Evolutionary conservation across 2,888 invertebrate species (phyloP).

Genomic region (Patella depressa): DNA sequence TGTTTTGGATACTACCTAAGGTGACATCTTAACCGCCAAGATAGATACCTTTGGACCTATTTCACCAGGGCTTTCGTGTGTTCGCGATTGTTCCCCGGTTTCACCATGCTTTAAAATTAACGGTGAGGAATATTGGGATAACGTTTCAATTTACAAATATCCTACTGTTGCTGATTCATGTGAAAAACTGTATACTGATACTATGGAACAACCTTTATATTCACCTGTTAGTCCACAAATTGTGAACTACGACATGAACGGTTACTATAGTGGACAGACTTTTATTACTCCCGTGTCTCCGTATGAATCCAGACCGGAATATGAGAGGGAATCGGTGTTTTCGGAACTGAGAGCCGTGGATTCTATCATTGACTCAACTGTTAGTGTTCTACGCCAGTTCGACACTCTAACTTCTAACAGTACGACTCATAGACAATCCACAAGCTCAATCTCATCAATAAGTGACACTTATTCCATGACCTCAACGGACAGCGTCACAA

Average conservation of each 20-base stretch:
- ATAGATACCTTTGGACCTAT: background rate
- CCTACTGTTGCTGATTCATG: background rate
- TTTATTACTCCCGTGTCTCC: constrained; percentile 5
- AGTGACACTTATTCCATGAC: constrained; percentile 6
- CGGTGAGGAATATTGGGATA: background rate
- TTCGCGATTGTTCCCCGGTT: background rate
- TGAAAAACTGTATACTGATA: constrained; percentile 3
- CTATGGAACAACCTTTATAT: constrained; percentile 4
- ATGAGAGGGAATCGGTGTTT: background rate
- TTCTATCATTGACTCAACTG: constrained; percentile 6
- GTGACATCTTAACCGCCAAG: constrained; percentile 4
- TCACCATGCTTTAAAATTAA: background rate
- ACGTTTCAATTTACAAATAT: background rate
- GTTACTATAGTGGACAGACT: background rate
- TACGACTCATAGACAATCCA: background rate
- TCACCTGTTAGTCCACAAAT: background rate
- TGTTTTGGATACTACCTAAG: background rate
- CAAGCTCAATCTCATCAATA: background rate
- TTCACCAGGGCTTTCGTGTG: background rate
- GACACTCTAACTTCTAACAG: background rate
- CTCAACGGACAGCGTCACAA: background rate
- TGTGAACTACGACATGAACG: background rate
- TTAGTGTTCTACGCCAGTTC: background rate
- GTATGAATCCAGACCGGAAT: background rate
- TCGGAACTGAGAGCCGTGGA: constrained; percentile 3